Conservation (phyloP, 2,888 invertebrate genomes). For the Elysia crispata region DNA sequence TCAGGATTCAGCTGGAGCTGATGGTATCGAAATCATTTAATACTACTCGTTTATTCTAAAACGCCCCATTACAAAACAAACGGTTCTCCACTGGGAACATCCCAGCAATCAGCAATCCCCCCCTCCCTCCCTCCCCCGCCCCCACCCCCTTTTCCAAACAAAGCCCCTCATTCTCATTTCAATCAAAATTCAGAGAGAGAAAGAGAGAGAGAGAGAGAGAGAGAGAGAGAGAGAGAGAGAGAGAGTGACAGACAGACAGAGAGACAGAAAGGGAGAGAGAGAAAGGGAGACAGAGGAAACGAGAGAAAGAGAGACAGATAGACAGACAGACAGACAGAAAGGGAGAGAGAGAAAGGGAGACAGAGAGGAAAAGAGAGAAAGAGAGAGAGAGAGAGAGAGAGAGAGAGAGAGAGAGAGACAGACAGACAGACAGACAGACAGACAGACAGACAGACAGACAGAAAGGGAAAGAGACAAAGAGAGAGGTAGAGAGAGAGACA, state of each 20-base stretch:
- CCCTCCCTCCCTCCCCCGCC: too few species aligned
- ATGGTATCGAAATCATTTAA: too few species aligned
- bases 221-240: neutral
- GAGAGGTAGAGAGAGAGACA: conserved; percentile 22
- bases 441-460: conserved; percentile 13
- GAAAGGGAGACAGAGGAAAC: neutral
- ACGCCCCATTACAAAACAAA: too few species aligned
- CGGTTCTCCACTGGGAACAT: too few species aligned
- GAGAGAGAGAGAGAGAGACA: neutral
- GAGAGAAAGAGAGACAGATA: conserved; percentile 23
- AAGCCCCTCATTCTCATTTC: too few species aligned
- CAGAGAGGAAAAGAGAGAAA: conserved; percentile 9
- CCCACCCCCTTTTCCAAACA: too few species aligned
- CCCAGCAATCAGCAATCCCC: too few species aligned
- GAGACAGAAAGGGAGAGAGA: neutral
- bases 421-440: neutral
- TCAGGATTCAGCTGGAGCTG: too few species aligned
- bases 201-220: neutral
- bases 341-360: conserved; percentile 33
- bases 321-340: conserved; percentile 15
- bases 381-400: conserved; percentile 5
- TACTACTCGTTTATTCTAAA: too few species aligned
- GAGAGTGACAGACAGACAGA: neutral
- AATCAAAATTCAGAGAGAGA: too few species aligned
- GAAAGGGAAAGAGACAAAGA: neutral